Conservation (phyloP, 2,888 invertebrate species). For the Chaitophorus viminalis region DNA sequence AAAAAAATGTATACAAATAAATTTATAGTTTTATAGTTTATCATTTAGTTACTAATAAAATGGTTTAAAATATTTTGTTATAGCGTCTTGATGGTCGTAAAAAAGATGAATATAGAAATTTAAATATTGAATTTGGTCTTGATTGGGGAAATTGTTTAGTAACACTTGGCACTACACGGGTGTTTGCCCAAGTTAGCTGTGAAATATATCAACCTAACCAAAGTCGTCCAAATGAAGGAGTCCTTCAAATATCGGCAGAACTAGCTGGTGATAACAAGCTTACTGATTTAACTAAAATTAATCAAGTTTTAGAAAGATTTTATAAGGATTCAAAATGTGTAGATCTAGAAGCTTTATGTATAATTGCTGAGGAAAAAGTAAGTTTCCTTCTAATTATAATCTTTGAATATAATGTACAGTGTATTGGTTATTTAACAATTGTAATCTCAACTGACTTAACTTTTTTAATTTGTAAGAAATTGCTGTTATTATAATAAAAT, state of each 20-base stretch:
- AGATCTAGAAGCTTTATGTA: constrained; percentile 94
- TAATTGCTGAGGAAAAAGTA: constrained; percentile 90
- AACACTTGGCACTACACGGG: constrained; percentile 83
- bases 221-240: constrained; percentile 88
- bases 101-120: constrained; percentile 77
- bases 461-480: not conserved
- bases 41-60: no score
- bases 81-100: constrained; percentile 84
- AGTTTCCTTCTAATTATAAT: not conserved
- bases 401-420: no score
- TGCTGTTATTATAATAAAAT: not conserved
- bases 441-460: no score
- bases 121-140: constrained; percentile 81
- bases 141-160: constrained; percentile 86
- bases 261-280: constrained; percentile 83
- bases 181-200: constrained; percentile 87
- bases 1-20: no score
- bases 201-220: constrained; percentile 87
- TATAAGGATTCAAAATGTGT: constrained; percentile 90
- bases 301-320: constrained; percentile 86
- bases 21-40: no score
- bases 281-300: constrained; percentile 78
- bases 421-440: not conserved
- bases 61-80: constrained; percentile 64
- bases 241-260: constrained; percentile 85